Evolutionary conservation across 2,888 invertebrate genomes (phyloP).

Genomic region (Eulithis prunata): DNA sequence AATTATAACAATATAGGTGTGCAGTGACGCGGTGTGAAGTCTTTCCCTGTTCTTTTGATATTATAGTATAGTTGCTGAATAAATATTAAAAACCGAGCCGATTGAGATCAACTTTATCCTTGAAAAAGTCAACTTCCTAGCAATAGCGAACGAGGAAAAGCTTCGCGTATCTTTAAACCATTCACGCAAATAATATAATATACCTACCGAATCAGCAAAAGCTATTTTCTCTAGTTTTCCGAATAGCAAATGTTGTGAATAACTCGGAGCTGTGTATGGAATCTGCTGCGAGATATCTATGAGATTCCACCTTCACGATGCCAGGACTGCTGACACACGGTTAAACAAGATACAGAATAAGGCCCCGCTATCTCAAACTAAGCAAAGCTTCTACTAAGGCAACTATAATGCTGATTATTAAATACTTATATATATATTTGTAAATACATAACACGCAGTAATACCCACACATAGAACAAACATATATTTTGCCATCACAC

Average conservation of each 20-base stretch:
- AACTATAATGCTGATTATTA: no score
- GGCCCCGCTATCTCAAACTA: no score
- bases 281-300: conserved; percentile 68
- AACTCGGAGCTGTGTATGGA: conserved; percentile 64
- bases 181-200: conserved; percentile 14
- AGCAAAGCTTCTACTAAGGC: no score
- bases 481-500: no score
- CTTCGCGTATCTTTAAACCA: conserved; percentile 4
- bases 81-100: neutral
- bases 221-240: conserved; percentile 44
- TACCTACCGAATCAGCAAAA: conserved; percentile 26
- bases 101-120: neutral
- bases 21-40: no score
- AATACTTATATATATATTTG: no score
- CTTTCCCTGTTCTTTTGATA: no score
- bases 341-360: neutral
- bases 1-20: no score
- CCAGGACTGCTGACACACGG: conserved; percentile 52
- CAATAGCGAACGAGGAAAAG: conserved; percentile 6
- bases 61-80: no score
- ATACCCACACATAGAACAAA: no score
- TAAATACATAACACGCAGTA: no score
- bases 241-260: conserved; percentile 65
- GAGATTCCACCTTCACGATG: conserved; percentile 63
- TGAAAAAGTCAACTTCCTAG: neutral